Conservation (phyloP, 2,888 invertebrate species). For the Listrodromus nycthemerus region DNA sequence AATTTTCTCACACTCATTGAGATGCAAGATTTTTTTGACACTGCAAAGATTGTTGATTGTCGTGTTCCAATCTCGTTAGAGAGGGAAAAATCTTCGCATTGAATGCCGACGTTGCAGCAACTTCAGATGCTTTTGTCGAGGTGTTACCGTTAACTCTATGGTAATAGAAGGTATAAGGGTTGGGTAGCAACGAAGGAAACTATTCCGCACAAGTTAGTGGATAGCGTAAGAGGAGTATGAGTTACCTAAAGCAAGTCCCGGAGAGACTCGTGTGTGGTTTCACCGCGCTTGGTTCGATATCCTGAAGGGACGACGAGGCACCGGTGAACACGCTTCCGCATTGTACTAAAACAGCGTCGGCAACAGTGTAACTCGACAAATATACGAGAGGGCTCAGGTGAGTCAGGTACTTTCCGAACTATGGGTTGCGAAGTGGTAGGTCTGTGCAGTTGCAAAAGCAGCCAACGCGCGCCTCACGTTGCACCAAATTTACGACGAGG, state of each 20-base stretch:
- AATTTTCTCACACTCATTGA: too few species aligned
- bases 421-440: conserved; percentile 28
- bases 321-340: conserved; percentile 25
- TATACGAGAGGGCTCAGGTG: conserved; percentile 43
- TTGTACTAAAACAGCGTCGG: conserved; percentile 9
- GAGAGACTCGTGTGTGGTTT: conserved; percentile 26
- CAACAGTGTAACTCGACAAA: conserved; percentile 42
- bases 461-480: neutral
- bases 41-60: neutral
- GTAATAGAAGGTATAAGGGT: conserved; percentile 22
- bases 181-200: conserved; percentile 2
- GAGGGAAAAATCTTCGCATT: neutral
- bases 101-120: neutral
- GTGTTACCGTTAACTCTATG: conserved; percentile 33
- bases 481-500: conserved; percentile 43
- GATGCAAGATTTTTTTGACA: neutral
- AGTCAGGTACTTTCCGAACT: conserved; percentile 50
- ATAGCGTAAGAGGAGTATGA: neutral
- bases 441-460: conserved; percentile 18
- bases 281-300: neutral
- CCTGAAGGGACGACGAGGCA: neutral
- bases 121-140: neutral
- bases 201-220: neutral
- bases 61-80: neutral
- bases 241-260: conserved; percentile 31